Evolutionary conservation across 2,113 vertebrate species (phyloP), one percentile per base, ranked within the genome.

Genomic region (Nothobranchius furzeri): DNA sequence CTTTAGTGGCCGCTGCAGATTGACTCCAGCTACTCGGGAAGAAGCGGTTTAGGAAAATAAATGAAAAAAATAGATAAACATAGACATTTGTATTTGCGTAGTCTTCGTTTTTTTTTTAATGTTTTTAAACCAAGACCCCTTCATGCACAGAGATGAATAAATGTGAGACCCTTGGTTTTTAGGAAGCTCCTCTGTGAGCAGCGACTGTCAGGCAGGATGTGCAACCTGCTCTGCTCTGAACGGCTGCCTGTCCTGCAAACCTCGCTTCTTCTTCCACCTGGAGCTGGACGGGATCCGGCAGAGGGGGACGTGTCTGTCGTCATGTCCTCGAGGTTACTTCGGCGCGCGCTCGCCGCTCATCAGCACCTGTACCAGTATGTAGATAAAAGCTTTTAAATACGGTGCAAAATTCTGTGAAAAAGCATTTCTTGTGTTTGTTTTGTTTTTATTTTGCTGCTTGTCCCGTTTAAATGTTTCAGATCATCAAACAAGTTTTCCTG

Each of bases 191-290:
- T 93, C 92, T 0, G 90, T 91, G 86, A 93, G 91, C 88, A 94
- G 92, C 82, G 90, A 90, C 80, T 97, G 96, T 86, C 94, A 93
- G 82, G 89, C 93, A 80, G 95, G 95, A 67, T 96, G 96, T 88
- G 94, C 92, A 2, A 94, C 94, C 0, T 97, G 95, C 86, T 97
- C 95, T 11, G 88, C 93, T 84, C 93, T 93, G 87, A 97, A 96
- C 14, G 95, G 95, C 80, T 97, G 96, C 74, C 89, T 97, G 86
- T 94, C 95, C 64, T 97, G 96, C 90, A 96, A 94, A 75, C 95
- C 95, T 78, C 94, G 93, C 83, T 93, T 96, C 82, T 97, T 97
- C 93, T 95, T 96, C 84, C 93, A 95, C 91, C 87, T 97, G 94
- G 94, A 95, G 89, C 92, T 93, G 87, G 94, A 93, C 61, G 94